Evolutionary conservation across 37 sponge, comb jelly and placozoan genomes (phyloP).

Genomic region (Hexactinellida sp.): DNA sequence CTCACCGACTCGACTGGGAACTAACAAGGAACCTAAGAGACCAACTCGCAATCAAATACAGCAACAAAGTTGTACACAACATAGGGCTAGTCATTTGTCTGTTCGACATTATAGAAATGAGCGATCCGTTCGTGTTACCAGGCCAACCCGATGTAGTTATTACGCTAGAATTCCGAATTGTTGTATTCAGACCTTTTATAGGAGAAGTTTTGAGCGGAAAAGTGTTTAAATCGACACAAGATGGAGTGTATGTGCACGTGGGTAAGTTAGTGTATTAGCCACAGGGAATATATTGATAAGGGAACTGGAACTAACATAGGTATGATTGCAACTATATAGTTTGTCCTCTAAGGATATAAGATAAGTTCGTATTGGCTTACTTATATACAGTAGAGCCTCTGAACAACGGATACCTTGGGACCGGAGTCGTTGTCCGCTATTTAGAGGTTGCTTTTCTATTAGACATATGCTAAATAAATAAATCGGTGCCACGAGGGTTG

Average conservation of each 20-base stretch:
- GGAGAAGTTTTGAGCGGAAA: slow-evolving; percentile 76
- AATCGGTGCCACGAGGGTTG: no score
- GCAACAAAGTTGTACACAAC: background rate
- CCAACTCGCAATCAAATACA: background rate
- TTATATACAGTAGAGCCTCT: no score
- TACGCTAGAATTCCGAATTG: slow-evolving; percentile 57
- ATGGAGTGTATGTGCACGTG: slow-evolving; percentile 40
- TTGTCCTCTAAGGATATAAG: no score
- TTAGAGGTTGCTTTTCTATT: no score
- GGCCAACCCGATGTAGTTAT: background rate
- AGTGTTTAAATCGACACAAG: slow-evolving; percentile 64
- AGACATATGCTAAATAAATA: no score
- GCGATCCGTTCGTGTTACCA: background rate
- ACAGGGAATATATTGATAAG: background rate
- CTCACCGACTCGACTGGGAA: background rate
- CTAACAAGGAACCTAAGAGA: background rate
- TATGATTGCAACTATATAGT: background rate
- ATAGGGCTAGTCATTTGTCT: background rate
- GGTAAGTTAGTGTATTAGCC: background rate
- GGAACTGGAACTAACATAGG: background rate
- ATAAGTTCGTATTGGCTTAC: no score
- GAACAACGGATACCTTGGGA: no score
- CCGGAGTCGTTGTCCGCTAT: no score
- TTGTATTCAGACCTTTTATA: slow-evolving; percentile 80
- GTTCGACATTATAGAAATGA: background rate